Evolutionary conservation across 2,113 vertebrate genomes (phyloP).

Genomic region (Rhodinocichla rosea): DNA sequence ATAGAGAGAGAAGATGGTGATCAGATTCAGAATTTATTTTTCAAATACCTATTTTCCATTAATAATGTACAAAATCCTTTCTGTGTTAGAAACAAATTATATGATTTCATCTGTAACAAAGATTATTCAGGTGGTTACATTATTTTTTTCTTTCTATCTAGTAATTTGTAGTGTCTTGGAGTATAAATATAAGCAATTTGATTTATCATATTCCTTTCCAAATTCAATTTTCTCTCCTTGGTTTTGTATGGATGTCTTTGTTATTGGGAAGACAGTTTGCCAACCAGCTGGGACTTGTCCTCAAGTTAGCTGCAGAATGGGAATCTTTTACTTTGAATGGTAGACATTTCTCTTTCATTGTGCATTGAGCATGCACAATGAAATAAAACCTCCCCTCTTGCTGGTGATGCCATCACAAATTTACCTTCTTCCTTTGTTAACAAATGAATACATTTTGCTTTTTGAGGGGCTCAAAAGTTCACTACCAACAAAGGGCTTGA

Average conservation of each 20-base stretch:
- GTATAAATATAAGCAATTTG: background rate
- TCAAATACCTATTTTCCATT: background rate
- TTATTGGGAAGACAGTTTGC: background rate
- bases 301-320: background rate
- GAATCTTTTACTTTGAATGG: background rate
- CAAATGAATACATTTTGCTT: background rate
- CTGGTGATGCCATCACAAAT: background rate
- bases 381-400: background rate
- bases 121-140: background rate
- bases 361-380: rapidly evolving
- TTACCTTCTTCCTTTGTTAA: background rate
- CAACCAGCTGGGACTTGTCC: background rate
- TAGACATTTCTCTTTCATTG: background rate
- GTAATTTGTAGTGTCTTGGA: background rate
- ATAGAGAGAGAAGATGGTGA: background rate
- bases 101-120: background rate
- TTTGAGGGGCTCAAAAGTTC: background rate
- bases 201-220: background rate
- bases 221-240: background rate
- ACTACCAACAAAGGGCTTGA: background rate
- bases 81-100: background rate
- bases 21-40: background rate
- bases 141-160: background rate
- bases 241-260: background rate
- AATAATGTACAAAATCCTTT: background rate